phyloP scores from a whole-genome alignment of 2,888 invertebrate genomes.

The Scaptomyza flava region DNA sequence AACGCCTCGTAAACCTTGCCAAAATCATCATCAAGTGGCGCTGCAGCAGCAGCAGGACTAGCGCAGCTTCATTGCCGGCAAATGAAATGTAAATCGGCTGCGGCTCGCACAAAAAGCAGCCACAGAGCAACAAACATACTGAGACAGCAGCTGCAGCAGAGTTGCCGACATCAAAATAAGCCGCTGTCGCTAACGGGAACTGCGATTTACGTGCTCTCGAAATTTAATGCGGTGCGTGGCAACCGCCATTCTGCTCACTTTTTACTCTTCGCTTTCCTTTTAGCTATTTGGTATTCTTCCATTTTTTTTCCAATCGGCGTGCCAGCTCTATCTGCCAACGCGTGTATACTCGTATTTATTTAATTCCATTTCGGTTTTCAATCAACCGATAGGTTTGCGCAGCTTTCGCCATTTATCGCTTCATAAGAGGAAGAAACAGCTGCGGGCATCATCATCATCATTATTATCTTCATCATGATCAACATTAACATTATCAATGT shows the following conservation, averaged over 20 bases:
- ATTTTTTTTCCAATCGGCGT: slow-evolving; percentile 17
- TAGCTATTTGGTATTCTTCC: background rate
- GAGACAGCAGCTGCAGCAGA: slow-evolving; percentile 14
- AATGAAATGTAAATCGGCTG: slow-evolving; percentile 75
- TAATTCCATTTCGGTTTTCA: slow-evolving; percentile 76
- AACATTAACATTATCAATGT: slow-evolving; percentile 1
- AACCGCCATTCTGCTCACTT: slow-evolving; percentile 43
- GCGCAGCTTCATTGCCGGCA: slow-evolving; percentile 27
- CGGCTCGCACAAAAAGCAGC: slow-evolving; percentile 50
- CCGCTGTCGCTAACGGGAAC: slow-evolving; percentile 38
- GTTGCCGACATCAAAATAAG: slow-evolving; percentile 38
- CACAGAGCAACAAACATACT: slow-evolving; percentile 48
- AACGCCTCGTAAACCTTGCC: slow-evolving; percentile 71
- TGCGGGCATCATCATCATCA: slow-evolving; percentile 29
- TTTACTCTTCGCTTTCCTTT: background rate
- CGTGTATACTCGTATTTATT: slow-evolving; percentile 65
- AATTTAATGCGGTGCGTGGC: slow-evolving; percentile 70
- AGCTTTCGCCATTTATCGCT: slow-evolving; percentile 55
- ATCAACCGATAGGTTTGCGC: slow-evolving; percentile 72
- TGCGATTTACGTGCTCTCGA: slow-evolving; percentile 61
- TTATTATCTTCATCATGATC: slow-evolving; percentile 3
- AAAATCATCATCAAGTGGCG: slow-evolving; percentile 59
- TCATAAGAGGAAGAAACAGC: slow-evolving; percentile 55
- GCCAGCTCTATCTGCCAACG: slow-evolving; percentile 35
- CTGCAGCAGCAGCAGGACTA: slow-evolving; percentile 27